Evolutionary conservation across 2,888 invertebrate species (phyloP), one percentile per base, ranked within the genome.

Genomic region (Cryptus armator): DNA sequence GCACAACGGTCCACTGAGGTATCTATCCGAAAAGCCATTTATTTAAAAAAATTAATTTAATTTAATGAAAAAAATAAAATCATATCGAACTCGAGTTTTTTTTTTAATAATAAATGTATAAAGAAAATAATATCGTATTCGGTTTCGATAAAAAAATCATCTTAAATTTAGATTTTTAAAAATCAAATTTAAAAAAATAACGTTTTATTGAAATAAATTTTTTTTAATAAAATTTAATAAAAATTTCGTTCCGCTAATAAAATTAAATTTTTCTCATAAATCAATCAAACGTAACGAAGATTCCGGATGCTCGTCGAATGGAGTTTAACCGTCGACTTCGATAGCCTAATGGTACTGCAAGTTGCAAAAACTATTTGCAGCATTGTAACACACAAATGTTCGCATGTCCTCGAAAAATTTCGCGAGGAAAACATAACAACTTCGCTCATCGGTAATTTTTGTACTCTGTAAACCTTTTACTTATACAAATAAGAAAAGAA

Each of bases 1-100:
- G 32, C 24, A 85, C 56, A 81, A 89, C 29, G 93, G 92, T n/a
- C 85, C 90, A 2, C 6, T 81, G 32, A 91, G 88, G 93, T 93
- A 91, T 72, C 66, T 53, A 59, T 12, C 43, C 29, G 56, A 59
- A 2, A 2, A 29, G 1, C n/a, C 14, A 51, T n/a, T 6, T n/a
- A 62, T 32, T 59, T 12, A 12, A n/a, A 62, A 24, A 10, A 12
- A 59, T 14, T 14, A 29, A n/a, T 48, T 12, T 46, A 9, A 3
- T 48, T n/a, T 1, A 48, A 10, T 48, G 51, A 29, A 10, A 10
- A 29, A n/a, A 0, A 9, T n/a, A n/a, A 0, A 46, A 68, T 37
- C n/a, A 10, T 10, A 46, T 62, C 24, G 29, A 24, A 46, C 2
- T 24, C 24, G 24, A 24, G 19, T 19, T 19, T 19, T 24, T 24